These are phyloP conservation scores for Teinopalpus imperialis DNA, from an alignment of 2,888 invertebrate genomes.

Conservation along the genomic window DNA sequence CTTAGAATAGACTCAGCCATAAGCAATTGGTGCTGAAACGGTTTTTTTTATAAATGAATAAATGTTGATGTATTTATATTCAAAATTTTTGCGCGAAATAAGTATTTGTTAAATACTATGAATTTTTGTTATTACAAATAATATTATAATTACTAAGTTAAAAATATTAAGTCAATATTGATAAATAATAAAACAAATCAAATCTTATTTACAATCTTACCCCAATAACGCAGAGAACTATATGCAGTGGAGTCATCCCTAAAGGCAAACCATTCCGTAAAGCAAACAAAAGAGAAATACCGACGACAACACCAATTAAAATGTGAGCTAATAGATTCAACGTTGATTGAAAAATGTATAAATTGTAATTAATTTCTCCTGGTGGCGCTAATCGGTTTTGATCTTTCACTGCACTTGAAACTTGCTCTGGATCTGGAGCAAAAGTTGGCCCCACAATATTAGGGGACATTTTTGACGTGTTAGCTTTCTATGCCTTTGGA, in stretches of 20 bases:
- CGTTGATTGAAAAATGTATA: conserved; percentile 49
- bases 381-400: conserved; percentile 21
- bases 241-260: conserved; percentile 47
- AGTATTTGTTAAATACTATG: too few species aligned
- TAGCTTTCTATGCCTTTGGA: not conserved
- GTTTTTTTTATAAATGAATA: too few species aligned
- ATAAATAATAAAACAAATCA: too few species aligned
- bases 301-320: conserved; percentile 56
- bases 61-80: too few species aligned
- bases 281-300: conserved; percentile 43
- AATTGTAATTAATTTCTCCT: conserved; percentile 34
- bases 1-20: conserved; percentile 64
- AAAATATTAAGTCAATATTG: conserved; percentile 22
- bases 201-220: conserved; percentile 45
- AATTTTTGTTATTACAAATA: too few species aligned
- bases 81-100: too few species aligned
- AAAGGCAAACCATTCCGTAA: conserved; percentile 47
- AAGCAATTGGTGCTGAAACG: conserved; percentile 62
- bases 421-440: conserved; percentile 32
- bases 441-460: conserved; percentile 36
- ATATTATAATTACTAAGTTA: too few species aligned
- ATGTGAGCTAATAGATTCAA: conserved; percentile 53
- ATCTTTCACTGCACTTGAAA: conserved; percentile 24
- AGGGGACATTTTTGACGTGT: conserved; percentile 39
- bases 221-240: conserved; percentile 62